These are phyloP conservation scores for Hiodon tergisus DNA, from an alignment of 2,113 vertebrate species.

Conservation along the genomic window DNA sequence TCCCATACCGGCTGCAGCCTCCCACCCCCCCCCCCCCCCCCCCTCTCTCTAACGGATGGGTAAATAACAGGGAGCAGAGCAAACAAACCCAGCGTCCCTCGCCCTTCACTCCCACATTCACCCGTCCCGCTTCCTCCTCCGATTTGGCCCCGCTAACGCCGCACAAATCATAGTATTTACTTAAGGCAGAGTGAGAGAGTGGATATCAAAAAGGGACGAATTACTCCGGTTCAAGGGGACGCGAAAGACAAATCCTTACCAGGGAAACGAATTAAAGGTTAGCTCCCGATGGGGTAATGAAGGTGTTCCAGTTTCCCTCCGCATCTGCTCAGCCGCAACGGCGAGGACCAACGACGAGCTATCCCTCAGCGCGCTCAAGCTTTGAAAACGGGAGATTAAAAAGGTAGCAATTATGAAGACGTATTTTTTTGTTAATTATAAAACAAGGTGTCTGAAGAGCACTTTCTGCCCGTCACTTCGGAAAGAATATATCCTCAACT, in stretches of 20 bases:
- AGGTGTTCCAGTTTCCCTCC: neutral
- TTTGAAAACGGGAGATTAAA: constrained; percentile 29
- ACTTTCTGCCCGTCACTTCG: constrained; percentile 38
- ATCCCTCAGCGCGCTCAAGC: constrained; percentile 23
- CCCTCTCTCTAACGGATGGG: constrained; percentile 52
- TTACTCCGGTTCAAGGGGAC: neutral
- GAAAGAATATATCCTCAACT: constrained; percentile 16
- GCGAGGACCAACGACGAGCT: neutral
- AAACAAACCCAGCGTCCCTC: constrained; percentile 51
- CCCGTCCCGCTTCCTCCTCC: constrained; percentile 8
- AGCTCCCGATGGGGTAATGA: neutral
- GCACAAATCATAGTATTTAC: constrained; percentile 1
- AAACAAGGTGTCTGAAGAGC: constrained; percentile 42
- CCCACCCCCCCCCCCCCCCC: neutral
- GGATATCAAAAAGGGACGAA: constrained; percentile 3
- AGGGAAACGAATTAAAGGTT: neutral
- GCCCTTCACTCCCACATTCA: constrained; percentile 50
- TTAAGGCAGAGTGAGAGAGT: constrained; percentile 10
- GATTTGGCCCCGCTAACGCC: constrained; percentile 6
- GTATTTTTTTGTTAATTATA: constrained; percentile 37
- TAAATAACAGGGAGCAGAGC: constrained; percentile 55
- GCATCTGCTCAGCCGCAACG: neutral
- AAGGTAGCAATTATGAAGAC: constrained; percentile 43
- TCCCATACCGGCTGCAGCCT: too few species aligned
- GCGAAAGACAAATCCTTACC: neutral